Base-by-base conservation (phyloP, 2,888 invertebrate species). In the Margaritifera margaritifera region DNA sequence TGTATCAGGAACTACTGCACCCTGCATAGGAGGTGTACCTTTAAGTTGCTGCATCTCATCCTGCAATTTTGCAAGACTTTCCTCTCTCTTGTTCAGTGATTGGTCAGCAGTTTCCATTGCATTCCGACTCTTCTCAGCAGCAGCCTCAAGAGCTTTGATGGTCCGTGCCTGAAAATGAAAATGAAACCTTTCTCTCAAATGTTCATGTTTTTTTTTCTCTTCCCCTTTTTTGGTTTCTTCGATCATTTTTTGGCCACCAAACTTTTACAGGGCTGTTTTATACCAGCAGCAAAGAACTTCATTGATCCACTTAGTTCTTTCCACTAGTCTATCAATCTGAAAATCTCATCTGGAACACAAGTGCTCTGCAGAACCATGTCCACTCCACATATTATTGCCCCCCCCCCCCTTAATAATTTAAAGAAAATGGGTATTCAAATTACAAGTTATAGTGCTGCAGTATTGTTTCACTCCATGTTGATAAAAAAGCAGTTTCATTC, bases 111-210 rank as follows among this genome's bases (percentile, higher is more conserved):
- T 84, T 51, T 82, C 81, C 70, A 88, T 80, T 57, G 84, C 83
- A 56, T 75, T 74, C 52, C 76, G 80, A 63, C 84, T 80, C 67
- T 85, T 86, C 22, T 80, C 75, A 25, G 86, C 72, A 11, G 84
- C 76, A 22, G 78, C 67, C 52, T 91, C 90, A 90, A 96, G 95
- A 2, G 81, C 83, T 22, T 71, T 66, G 50, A 87, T 72, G 6
- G 82, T 74, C 22, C 82, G 80, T 42, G 76, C 69, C 86, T 85
- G 72, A 31, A 75, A 69, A 63, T 27, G 75, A 15, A 56, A 27
- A 58, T 60, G 22, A 60, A n/a, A 60, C 61, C 19, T 19, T 50
- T 52, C 4, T 42, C 15, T 20, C 15, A 60, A 60, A 2, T 42
- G 27, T 19, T 60, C 19, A 31, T 0, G 20, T 42, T 15, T 55